phyloP scores from a whole-genome alignment of 1,140 invertebrate species.

The Macrobrachium nipponense region DNA sequence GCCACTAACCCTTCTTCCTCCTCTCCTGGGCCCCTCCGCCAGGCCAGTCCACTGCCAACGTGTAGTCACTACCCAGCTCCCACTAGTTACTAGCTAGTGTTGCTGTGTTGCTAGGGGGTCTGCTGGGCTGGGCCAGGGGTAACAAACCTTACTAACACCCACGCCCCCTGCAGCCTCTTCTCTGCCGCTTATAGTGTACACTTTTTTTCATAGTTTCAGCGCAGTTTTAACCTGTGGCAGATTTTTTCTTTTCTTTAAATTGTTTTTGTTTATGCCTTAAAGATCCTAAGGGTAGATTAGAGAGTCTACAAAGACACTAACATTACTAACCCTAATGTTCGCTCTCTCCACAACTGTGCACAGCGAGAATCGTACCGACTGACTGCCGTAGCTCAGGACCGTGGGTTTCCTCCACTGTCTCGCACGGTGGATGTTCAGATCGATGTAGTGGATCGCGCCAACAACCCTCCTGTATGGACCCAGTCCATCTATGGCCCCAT shows the following conservation, averaged over 20 bases:
- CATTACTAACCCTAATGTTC: slow-evolving; percentile 62
- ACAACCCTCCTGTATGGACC: slow-evolving; percentile 97
- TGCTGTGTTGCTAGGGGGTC: slow-evolving; percentile 56
- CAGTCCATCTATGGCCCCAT: slow-evolving; percentile 94
- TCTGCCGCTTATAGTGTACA: slow-evolving; percentile 57
- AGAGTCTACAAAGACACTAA: slow-evolving; percentile 62
- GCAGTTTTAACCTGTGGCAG: slow-evolving; percentile 56
- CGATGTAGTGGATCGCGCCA: slow-evolving; percentile 94
- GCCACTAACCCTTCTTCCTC: slow-evolving; percentile 46
- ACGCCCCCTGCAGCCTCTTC: slow-evolving; percentile 50
- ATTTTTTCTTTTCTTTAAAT: slow-evolving; percentile 56
- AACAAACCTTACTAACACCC: slow-evolving; percentile 56
- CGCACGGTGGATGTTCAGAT: slow-evolving; percentile 96
- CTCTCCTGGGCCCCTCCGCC: slow-evolving; percentile 31
- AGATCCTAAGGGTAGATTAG: slow-evolving; percentile 57
- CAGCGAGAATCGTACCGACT: slow-evolving; percentile 97
- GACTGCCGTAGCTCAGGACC: slow-evolving; percentile 96
- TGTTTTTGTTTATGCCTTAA: slow-evolving; percentile 57
- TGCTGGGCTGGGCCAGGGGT: slow-evolving; percentile 52
- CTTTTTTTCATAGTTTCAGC: slow-evolving; percentile 56
- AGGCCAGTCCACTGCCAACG: slow-evolving; percentile 43
- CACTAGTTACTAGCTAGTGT: slow-evolving; percentile 60
- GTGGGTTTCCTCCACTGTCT: slow-evolving; percentile 91
- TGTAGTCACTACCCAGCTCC: slow-evolving; percentile 58
- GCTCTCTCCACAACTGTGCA: slow-evolving; percentile 66